A percentile compares a stretch with the other conserved stretches of the same genome.
These are phyloP conservation scores for Drosophila gaucha DNA, from an alignment of 2,888 invertebrate species.

Conservation along the genomic window DNA sequence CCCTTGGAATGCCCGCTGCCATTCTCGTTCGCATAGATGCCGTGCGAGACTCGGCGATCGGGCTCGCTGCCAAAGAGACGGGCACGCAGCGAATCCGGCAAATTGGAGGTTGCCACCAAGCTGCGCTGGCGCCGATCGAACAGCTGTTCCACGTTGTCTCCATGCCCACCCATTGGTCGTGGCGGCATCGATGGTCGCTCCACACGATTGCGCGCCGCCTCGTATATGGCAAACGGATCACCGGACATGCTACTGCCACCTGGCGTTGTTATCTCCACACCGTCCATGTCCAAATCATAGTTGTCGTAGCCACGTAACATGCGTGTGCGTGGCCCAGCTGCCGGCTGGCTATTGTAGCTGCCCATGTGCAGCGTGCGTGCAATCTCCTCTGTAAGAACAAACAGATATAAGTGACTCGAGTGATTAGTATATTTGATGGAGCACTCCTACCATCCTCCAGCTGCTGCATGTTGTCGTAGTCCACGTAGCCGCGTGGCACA, in stretches of 20 bases:
- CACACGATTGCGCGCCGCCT: slow-evolving; percentile 78
- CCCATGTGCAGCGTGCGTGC: slow-evolving; percentile 54
- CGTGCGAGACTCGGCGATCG: slow-evolving; percentile 83
- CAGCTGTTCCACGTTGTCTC: slow-evolving; percentile 39
- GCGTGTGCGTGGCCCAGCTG: slow-evolving; percentile 1
- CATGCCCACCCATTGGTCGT: slow-evolving; percentile 18
- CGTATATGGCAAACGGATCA: slow-evolving; percentile 84
- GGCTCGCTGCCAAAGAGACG: slow-evolving; percentile 82
- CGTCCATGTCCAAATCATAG: slow-evolving; percentile 44
- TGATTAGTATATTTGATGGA: neutral
- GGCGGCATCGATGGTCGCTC: slow-evolving; percentile 71
- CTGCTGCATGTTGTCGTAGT: slow-evolving; percentile 84
- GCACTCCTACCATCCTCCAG: slow-evolving; percentile 81
- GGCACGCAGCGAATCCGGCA: slow-evolving; percentile 83
- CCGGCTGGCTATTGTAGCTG: slow-evolving; percentile 22
- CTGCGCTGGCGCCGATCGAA: slow-evolving; percentile 73
- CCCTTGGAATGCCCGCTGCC: slow-evolving; percentile 25
- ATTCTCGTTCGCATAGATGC: slow-evolving; percentile 83
- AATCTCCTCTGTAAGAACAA: slow-evolving; percentile 52
- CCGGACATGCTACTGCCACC: slow-evolving; percentile 3
- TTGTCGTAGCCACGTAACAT: slow-evolving; percentile 14
- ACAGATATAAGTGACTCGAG: neutral
- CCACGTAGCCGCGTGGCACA: slow-evolving; percentile 83
- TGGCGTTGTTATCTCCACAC: slow-evolving; percentile 42
- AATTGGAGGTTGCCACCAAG: slow-evolving; percentile 77